Conservation (phyloP, 2,113 vertebrate species). For the Sylvicapra grimmia region DNA sequence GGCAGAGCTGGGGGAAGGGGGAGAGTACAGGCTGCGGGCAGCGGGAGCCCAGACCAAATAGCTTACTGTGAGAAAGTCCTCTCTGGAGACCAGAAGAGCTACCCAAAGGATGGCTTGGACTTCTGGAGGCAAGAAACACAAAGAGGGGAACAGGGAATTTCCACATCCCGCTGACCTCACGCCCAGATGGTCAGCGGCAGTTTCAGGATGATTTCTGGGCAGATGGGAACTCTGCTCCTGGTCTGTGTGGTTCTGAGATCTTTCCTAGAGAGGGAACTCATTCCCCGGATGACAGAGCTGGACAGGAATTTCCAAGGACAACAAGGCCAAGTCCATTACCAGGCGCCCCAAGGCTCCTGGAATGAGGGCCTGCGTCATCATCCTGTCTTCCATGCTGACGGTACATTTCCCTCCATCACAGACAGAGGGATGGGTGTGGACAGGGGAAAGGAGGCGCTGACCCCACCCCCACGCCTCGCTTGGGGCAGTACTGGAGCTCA, state of each 20-base stretch:
- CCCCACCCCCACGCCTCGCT: fast-evolving
- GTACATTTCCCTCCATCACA: not conserved
- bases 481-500: not conserved
- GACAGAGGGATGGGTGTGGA: not conserved
- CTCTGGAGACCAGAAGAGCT: not conserved
- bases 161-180: not conserved
- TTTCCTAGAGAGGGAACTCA: not conserved
- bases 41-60: not conserved
- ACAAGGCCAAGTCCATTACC: fast-evolving
- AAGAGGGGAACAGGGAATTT: not conserved
- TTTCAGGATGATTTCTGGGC: not conserved
- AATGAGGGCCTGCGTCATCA: not conserved
- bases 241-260: not conserved
- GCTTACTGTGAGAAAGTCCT: not conserved
- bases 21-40: not conserved
- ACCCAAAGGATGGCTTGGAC: not conserved
- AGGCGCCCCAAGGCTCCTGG: not conserved
- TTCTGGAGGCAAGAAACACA: not conserved
- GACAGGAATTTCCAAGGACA: not conserved
- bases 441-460: not conserved
- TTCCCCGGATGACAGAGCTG: not conserved
- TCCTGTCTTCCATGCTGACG: not conserved
- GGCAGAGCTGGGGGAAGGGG: not conserved
- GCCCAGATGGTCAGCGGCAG: not conserved
- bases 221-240: not conserved